Percentiles rank a stretch among this genome's conserved stretches.
phyloP scores from a whole-genome alignment of 2,113 vertebrate species.

The Lagenorhynchus albirostris region DNA sequence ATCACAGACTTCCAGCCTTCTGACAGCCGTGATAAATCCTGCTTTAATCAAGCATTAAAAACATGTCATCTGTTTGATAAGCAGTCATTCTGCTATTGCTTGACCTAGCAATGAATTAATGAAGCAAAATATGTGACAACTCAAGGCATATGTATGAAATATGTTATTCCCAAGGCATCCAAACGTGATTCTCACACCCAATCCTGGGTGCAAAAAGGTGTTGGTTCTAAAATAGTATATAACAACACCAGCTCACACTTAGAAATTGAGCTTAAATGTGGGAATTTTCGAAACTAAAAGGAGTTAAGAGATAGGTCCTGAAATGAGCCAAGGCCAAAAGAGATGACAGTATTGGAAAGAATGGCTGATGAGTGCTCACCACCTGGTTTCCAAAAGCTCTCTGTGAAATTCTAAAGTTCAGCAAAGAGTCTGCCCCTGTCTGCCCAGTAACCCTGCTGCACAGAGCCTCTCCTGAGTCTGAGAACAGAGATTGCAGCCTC shows the following conservation, averaged over 20 bases:
- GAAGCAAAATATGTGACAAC: conserved; percentile 41
- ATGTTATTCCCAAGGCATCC: background rate
- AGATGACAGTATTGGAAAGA: background rate
- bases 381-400: background rate
- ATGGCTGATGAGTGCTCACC: background rate
- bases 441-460: background rate
- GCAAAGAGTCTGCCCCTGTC: background rate
- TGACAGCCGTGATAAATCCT: conserved; percentile 48
- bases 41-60: conserved; percentile 53
- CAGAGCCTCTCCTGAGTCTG: background rate
- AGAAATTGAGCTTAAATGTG: background rate
- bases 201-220: background rate
- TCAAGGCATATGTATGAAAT: background rate
- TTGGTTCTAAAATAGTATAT: background rate
- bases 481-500: background rate
- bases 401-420: background rate
- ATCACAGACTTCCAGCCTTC: background rate
- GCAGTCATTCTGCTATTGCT: conserved; percentile 51
- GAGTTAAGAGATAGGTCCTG: background rate
- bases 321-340: background rate
- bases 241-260: background rate
- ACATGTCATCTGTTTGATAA: conserved; percentile 56
- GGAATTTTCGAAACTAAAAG: background rate
- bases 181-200: background rate
- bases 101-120: conserved; percentile 62